A percentile compares a stretch with the other conserved stretches of the same genome.
Conservation (phyloP, 2,888 invertebrate species). For the Drosophila dives region DNA sequence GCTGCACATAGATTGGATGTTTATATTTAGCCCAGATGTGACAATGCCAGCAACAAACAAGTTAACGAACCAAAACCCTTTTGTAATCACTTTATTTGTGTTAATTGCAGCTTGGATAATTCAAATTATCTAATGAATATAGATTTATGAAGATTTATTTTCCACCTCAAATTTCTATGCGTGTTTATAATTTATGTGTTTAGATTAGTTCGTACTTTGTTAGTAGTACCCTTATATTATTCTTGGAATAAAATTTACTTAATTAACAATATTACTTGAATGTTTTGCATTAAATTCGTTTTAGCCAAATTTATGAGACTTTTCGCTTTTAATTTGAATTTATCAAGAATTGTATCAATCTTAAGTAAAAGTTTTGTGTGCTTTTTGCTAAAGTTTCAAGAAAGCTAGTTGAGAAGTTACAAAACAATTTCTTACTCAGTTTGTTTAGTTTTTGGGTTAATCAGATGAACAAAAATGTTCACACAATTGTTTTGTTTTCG, state of each 20-base stretch:
- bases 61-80: neutral
- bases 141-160: neutral
- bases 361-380: neutral
- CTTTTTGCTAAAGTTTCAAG: neutral
- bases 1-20: constrained; percentile 23
- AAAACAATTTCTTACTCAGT: neutral
- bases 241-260: neutral
- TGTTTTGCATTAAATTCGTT: neutral
- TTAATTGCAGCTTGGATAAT: neutral
- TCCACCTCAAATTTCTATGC: neutral
- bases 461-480: neutral
- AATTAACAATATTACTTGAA: neutral
- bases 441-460: neutral
- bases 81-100: neutral
- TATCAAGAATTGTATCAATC: neutral
- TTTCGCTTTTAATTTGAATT: neutral
- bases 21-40: constrained; percentile 21
- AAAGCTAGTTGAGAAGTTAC: neutral
- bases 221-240: neutral
- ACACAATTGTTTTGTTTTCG: neutral
- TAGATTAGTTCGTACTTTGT: neutral
- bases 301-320: neutral
- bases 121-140: neutral
- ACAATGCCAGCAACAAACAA: constrained; percentile 31
- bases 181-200: neutral